Evolutionary conservation across 2,113 vertebrate genomes (phyloP).

Genomic region (Poeciliopsis occidentalis): DNA sequence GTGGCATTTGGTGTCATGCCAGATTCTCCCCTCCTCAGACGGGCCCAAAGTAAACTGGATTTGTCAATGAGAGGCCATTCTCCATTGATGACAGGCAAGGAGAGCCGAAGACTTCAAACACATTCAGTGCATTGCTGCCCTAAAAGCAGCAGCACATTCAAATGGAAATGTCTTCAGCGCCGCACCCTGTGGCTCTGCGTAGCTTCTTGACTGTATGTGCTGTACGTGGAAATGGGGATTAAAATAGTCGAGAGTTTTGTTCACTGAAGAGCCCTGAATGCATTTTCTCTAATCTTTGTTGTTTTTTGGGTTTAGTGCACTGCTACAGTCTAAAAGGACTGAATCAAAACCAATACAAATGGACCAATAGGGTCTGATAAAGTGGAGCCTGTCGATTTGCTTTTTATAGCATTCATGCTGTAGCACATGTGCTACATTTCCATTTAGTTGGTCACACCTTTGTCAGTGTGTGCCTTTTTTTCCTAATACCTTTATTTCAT

Average conservation of each 20-base stretch:
- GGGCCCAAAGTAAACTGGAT: slow-evolving; percentile 73
- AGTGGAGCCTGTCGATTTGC: too few relatives aligned
- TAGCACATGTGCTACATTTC: neutral
- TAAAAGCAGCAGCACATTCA: slow-evolving; percentile 62
- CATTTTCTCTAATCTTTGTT: slow-evolving; percentile 33
- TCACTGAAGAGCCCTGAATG: slow-evolving; percentile 17
- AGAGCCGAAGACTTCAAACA: slow-evolving; percentile 60
- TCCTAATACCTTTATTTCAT: neutral
- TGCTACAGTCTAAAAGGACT: neutral
- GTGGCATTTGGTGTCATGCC: slow-evolving; percentile 77
- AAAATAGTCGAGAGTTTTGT: slow-evolving; percentile 31
- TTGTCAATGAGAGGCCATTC: slow-evolving; percentile 64
- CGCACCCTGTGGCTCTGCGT: slow-evolving; percentile 29
- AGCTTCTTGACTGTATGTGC: slow-evolving; percentile 69
- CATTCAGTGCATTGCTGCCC: slow-evolving; percentile 53
- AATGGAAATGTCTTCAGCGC: slow-evolving; percentile 67
- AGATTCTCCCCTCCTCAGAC: slow-evolving; percentile 61
- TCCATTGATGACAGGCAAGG: slow-evolving; percentile 60
- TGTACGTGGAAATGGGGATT: slow-evolving; percentile 55
- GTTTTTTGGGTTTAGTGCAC: neutral
- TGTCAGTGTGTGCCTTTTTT: neutral
- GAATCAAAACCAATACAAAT: too few relatives aligned
- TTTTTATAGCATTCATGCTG: neutral
- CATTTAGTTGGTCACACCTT: neutral
- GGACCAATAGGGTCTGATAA: too few relatives aligned